Evolutionary conservation across 2,797 vertebrate species (phyloP).

Genomic region (Scomberomorus guttatus): DNA sequence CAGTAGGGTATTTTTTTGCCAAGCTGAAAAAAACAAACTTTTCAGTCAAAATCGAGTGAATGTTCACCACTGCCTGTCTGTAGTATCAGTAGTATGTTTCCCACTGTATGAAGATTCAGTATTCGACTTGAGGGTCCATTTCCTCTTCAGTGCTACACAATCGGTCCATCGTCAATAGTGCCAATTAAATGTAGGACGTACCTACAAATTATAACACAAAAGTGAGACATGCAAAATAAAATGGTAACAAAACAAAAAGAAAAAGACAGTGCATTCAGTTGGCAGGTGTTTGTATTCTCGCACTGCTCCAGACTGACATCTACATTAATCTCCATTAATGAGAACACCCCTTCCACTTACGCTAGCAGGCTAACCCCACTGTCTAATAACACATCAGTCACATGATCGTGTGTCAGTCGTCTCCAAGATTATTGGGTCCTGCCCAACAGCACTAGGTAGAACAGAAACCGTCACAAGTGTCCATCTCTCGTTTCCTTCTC

Average conservation of each 20-base stretch:
- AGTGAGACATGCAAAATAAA: conserved; percentile 82
- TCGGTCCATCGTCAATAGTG: conserved; percentile 47
- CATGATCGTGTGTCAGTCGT: conserved; percentile 18
- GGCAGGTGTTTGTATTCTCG: conserved; percentile 45
- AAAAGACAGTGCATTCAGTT: conserved; percentile 38
- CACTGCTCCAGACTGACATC: conserved; percentile 32
- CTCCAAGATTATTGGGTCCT: conserved; percentile 69
- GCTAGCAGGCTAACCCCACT: background rate
- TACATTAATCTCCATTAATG: conserved; percentile 4
- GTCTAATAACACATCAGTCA: conserved; percentile 13
- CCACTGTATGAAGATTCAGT: conserved; percentile 35
- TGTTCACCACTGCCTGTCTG: conserved; percentile 23
- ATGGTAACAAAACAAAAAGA: conserved; percentile 64
- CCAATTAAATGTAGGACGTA: conserved; percentile 71
- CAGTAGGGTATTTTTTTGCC: conserved; percentile 57
- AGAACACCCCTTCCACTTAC: background rate
- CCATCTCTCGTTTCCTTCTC: background rate
- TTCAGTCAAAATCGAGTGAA: conserved; percentile 28
- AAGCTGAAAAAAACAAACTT: conserved; percentile 61
- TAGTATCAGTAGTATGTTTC: conserved; percentile 41
- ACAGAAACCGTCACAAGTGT: conserved; percentile 23
- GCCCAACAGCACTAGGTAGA: conserved; percentile 62
- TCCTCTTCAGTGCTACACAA: conserved; percentile 45
- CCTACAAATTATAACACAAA: conserved; percentile 63
- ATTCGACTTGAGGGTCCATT: conserved; percentile 3